Percentiles rank a stretch among this genome's conserved stretches.
phyloP scores from a whole-genome alignment of 1,140 invertebrate species.

The Apis mellifera region Amel_HAv3.1 CM009933.2:13109501-13110000 shows the following conservation, averaged over 20 bases:
- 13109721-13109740: no score
- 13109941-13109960: constrained; percentile 53
- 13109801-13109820: background rate
- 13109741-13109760: no score
- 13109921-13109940: constrained; percentile 30
- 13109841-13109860: background rate
- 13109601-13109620: background rate
- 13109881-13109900: background rate
- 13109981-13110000: constrained; percentile 49
- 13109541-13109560: background rate
- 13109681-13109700: no score
- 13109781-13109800: no score
- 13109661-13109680: no score
- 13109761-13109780: no score
- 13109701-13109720: no score
- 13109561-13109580: no score
- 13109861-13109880: background rate
- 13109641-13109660: background rate
- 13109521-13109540: background rate
- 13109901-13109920: background rate
- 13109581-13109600: constrained; percentile 12
- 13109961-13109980: background rate
- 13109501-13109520: constrained; percentile 25
- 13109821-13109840: constrained; percentile 1
- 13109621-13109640: constrained; percentile 17